These are phyloP conservation scores for Macquaria australasica DNA, from an alignment of 2,113 vertebrate species.

Conservation along the genomic window DNA sequence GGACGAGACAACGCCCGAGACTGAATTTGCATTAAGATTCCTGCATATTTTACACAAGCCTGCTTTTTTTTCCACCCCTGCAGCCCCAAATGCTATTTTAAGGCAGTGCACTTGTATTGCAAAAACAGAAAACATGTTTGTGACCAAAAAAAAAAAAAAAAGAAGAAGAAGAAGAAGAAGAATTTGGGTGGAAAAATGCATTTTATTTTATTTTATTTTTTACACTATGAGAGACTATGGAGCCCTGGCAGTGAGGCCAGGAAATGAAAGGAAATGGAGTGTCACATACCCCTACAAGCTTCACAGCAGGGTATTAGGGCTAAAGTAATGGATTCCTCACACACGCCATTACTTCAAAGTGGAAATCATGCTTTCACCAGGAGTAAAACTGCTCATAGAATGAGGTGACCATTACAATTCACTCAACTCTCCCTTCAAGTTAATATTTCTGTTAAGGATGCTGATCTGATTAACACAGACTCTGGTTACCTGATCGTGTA, in stretches of 20 bases:
- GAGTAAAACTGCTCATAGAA: slow-evolving; percentile 35
- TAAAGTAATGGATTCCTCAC: slow-evolving; percentile 76
- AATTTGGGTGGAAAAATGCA: slow-evolving; percentile 11
- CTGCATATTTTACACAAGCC: slow-evolving; percentile 58
- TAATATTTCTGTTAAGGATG: slow-evolving; percentile 21
- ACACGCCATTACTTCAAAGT: slow-evolving; percentile 74
- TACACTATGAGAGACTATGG: slow-evolving; percentile 32
- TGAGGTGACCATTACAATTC: slow-evolving; percentile 30
- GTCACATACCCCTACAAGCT: slow-evolving; percentile 64
- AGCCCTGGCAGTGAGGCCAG: slow-evolving; percentile 41
- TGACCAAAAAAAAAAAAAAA: slow-evolving; percentile 11
- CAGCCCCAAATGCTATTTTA: slow-evolving; percentile 37
- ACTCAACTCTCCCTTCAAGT: slow-evolving; percentile 26
- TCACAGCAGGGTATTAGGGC: slow-evolving; percentile 66
- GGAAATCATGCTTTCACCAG: slow-evolving; percentile 51
- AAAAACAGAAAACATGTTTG: slow-evolving; percentile 53
- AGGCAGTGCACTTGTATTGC: slow-evolving; percentile 15
- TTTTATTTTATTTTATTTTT: neutral
- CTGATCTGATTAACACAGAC: slow-evolving; percentile 19
- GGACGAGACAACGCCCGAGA: slow-evolving; percentile 21
- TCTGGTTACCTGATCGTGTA: slow-evolving; percentile 6
- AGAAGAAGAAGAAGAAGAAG: neutral
- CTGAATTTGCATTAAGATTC: slow-evolving; percentile 49
- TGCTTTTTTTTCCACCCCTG: slow-evolving; percentile 12
- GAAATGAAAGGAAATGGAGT: slow-evolving; percentile 73